Base-by-base conservation (phyloP, 2,113 vertebrate genomes). In the Boleophthalmus pectinirostris region DNA sequence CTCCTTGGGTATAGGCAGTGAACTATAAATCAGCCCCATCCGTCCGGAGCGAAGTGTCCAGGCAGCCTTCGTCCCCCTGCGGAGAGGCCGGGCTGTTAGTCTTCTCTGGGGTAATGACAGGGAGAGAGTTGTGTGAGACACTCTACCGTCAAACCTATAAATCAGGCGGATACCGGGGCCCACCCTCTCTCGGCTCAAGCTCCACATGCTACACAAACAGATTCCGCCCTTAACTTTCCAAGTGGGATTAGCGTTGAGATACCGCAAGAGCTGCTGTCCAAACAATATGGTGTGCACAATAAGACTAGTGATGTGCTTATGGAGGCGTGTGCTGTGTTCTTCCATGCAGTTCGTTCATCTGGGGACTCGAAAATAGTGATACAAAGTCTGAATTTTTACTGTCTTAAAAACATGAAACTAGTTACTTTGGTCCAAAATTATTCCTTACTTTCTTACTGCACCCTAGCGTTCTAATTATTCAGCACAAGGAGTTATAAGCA, bases 1-100 rank as follows among this genome's bases (percentile, higher is more conserved):
- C 74, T 82, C 68, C 69, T 66, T 9, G 74, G 81, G 76, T 76
- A 76, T 67, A 74, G 56, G 54, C 75, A 86, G 86, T 74, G 24
- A 0, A 54, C 69, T 64, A 53, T 89, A 88, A 91, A 87, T 92
- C 82, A 43, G 66, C 51, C 72, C 85, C 69, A 54, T 78, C 79
- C 70, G 72, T 74, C 77, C 20, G 11, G 25, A 38, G 35, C 35
- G 0, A 8, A 72, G 77, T 70, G 56, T 75, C 64, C 57, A 35
- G 25, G 66, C 54, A 70, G 25, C 33, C 33, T n/a, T 64, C 51
- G 15, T 33, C 75, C 24, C 69, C n/a, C 49, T 38, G 63, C n/a
- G 49, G 64, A 73, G 16, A 73, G 85, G 61, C 43, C 16, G 60
- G 56, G 79, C 83, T n/a, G 20, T 78, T 72, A 74, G 65, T 83